These are phyloP conservation scores for Irena cyanogastra DNA, from an alignment of 2,113 vertebrate genomes.

Conservation along the genomic window DNA sequence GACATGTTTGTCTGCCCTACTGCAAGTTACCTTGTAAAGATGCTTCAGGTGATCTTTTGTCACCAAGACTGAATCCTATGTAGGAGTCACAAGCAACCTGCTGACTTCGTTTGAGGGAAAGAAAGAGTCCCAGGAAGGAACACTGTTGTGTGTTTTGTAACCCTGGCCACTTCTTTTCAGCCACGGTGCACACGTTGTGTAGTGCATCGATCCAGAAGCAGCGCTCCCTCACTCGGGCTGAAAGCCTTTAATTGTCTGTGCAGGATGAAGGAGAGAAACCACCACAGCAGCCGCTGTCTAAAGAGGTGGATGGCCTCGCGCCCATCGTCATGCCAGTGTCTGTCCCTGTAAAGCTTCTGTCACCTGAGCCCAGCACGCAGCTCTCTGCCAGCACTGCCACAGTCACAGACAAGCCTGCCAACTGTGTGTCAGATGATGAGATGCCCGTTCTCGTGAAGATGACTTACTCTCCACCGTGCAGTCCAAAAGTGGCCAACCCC, in stretches of 20 bases:
- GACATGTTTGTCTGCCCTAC: background rate
- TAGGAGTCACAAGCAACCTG: background rate
- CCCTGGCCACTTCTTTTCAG: constrained; percentile 25
- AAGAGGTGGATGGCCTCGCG: constrained; percentile 75
- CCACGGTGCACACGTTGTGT: background rate
- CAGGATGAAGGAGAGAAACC: constrained; percentile 83
- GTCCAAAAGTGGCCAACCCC: constrained; percentile 75
- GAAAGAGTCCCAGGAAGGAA: background rate
- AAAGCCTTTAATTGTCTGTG: constrained; percentile 83
- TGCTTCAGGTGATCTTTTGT: background rate
- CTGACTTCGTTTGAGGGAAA: background rate
- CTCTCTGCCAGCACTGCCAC: constrained; percentile 71
- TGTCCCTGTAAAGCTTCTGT: constrained; percentile 86
- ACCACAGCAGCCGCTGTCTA: constrained; percentile 68
- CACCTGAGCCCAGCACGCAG: constrained; percentile 75
- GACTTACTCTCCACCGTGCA: constrained; percentile 78
- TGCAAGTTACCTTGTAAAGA: background rate
- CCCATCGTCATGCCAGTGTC: constrained; percentile 89
- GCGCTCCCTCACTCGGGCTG: constrained; percentile 60
- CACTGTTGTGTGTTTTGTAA: background rate
- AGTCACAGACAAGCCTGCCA: constrained; percentile 78
- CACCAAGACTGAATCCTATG: background rate
- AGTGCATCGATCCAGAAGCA: background rate
- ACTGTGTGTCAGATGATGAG: constrained; percentile 80
- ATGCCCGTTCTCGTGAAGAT: constrained; percentile 85